Percentiles rank a stretch among this genome's conserved stretches.
Conservation (phyloP, 2,113 vertebrate genomes). For the Pica pica region DNA sequence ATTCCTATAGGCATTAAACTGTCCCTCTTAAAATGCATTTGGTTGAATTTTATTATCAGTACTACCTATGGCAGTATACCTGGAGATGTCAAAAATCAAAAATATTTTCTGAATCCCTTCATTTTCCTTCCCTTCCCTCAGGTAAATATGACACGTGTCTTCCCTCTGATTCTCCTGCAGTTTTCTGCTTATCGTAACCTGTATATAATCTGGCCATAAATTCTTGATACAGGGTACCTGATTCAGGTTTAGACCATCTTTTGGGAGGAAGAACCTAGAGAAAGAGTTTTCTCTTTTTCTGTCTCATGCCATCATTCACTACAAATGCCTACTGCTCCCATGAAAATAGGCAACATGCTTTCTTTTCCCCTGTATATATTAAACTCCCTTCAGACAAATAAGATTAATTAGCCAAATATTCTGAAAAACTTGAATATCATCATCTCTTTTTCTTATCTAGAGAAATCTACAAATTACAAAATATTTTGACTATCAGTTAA, state of each 20-base stretch:
- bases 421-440: neutral
- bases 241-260: neutral
- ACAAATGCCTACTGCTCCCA: neutral
- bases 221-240: neutral
- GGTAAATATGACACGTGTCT: neutral
- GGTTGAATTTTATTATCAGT: neutral
- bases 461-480: neutral
- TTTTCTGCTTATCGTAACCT: neutral
- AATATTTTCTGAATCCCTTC: neutral
- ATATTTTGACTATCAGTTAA: neutral
- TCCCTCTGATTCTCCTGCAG: neutral
- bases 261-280: neutral
- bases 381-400: neutral
- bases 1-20: neutral
- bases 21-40: neutral
- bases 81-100: neutral
- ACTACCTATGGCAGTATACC: neutral
- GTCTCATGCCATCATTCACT: neutral
- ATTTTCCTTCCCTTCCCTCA: neutral
- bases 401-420: neutral
- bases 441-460: neutral
- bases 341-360: neutral
- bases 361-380: neutral
- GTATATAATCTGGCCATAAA: neutral
- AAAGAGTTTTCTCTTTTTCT: neutral